Base-by-base conservation (phyloP, 2,113 vertebrate genomes). In the Hystrix cristata region DNA sequence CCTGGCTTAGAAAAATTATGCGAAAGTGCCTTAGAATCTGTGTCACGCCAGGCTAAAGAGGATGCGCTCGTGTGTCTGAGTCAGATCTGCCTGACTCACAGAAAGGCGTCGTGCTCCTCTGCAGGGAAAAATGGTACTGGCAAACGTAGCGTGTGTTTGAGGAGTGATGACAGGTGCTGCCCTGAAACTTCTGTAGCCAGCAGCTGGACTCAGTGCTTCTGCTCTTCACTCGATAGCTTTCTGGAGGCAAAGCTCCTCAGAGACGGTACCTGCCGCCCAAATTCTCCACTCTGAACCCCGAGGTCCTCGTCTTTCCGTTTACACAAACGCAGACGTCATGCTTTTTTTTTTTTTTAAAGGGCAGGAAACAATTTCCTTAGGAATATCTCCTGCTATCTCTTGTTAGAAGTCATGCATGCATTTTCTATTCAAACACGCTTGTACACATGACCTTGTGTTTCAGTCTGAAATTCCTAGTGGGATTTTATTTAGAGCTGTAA, bases 381-480 rank as follows among this genome's bases (percentile, higher is more conserved):
- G 91, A 92, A 65, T 43, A 19, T 43, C 43, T 83, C 80, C 83
- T 18, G 55, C 8, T 29, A 8, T 38, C 55, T 83, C 69, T 65
- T 43, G 48, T 81, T 27, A 64, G 81, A 82, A 94, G 92, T 84
- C 93, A 67, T 5, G 38, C 72, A 74, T 74, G 87, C 64, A 86
- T 93, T 94, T 96, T 62, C 34, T 90, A 74, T 90, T 65, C 91
- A 85, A 91, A 85, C 81, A 43, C 0, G 23, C 72, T 64, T 88
- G 48, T 43, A 55, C 34, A 48, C 60, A 48, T 34, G 95, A 92
- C 95, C 95, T 91, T 67, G 85, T 67, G 60, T n/a, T 85, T 90
- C 53, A 87, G 67, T 74, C 88, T 78, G 85, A 96, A 95, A 95
- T 94, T 96, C 79, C 94, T 91, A 91, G 69, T 80, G 94, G 92